phyloP scores from a whole-genome alignment of 1,140 invertebrate species.

The Subanguina moxae region DNA sequence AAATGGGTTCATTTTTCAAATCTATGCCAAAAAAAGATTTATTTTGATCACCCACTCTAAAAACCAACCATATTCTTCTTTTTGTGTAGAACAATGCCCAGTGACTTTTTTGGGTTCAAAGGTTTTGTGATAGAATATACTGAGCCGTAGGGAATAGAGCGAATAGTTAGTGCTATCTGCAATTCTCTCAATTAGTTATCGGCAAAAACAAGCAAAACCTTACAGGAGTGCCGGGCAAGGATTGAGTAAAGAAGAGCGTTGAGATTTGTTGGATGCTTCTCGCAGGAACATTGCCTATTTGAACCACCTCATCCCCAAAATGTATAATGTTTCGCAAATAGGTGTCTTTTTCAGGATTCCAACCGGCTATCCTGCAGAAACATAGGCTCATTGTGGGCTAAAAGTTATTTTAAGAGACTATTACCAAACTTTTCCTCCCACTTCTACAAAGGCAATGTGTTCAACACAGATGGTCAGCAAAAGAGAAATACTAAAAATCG shows the following conservation, averaged over 20 bases:
- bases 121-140: constrained; percentile 28
- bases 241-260: constrained; percentile 20
- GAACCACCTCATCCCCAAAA: constrained; percentile 36
- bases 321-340: constrained; percentile 22
- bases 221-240: constrained; percentile 26
- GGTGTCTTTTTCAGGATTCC: constrained; percentile 21
- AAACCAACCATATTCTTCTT: constrained; percentile 23
- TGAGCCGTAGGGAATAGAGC: constrained; percentile 15
- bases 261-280: constrained; percentile 15
- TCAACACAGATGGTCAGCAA: constrained; percentile 18
- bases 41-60: background rate
- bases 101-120: constrained; percentile 2
- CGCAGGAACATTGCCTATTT: constrained; percentile 15
- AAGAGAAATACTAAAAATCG: constrained; percentile 4
- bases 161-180: constrained; percentile 25
- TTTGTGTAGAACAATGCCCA: constrained; percentile 32
- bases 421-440: constrained; percentile 27
- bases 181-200: constrained; percentile 2
- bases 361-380: constrained; percentile 25
- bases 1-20: constrained; percentile 5
- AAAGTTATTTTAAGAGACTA: background rate
- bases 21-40: constrained; percentile 5
- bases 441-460: constrained; percentile 24
- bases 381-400: too few species aligned
- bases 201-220: constrained; percentile 11